Evolutionary conservation across 2,888 invertebrate species (phyloP).

Genomic region (Coleophora flavipennella): DNA sequence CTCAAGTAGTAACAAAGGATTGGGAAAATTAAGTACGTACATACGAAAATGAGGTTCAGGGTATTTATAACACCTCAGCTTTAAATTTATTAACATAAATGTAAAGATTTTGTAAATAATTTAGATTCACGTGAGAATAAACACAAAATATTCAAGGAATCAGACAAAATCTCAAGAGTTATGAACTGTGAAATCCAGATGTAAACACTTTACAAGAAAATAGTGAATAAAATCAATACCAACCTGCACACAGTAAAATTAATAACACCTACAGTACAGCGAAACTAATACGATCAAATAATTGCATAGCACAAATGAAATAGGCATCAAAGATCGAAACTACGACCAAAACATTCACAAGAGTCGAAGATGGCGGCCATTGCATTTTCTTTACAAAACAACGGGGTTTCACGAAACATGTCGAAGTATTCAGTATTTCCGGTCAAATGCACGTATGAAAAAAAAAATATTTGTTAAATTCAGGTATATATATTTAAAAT

Average conservation of each 20-base stretch:
- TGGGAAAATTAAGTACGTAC: slow-evolving; percentile 52
- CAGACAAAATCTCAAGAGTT: slow-evolving; percentile 73
- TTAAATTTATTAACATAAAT: slow-evolving; percentile 30
- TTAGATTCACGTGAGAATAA: slow-evolving; percentile 17
- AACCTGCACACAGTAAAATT: slow-evolving; percentile 48
- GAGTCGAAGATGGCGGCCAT: slow-evolving; percentile 90
- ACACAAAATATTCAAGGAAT: slow-evolving; percentile 42
- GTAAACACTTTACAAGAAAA: slow-evolving; percentile 79
- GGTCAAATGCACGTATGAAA: slow-evolving; percentile 29
- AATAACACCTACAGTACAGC: slow-evolving; percentile 49
- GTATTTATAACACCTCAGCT: slow-evolving; percentile 38
- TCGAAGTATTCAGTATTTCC: slow-evolving; percentile 49
- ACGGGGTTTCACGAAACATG: slow-evolving; percentile 69
- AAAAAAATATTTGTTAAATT: background rate
- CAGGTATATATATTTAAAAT: no score
- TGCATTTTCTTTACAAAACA: slow-evolving; percentile 85
- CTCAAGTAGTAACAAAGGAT: slow-evolving; percentile 58
- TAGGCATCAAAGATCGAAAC: slow-evolving; percentile 62
- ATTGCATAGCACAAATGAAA: slow-evolving; percentile 62
- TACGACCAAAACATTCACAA: slow-evolving; percentile 83
- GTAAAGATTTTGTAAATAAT: slow-evolving; percentile 15
- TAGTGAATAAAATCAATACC: slow-evolving; percentile 42
- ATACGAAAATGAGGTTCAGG: slow-evolving; percentile 58
- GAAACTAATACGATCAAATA: slow-evolving; percentile 57
- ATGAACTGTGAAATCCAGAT: slow-evolving; percentile 77